These are phyloP conservation scores for Muschampia plurimacula DNA, from an alignment of 2,888 invertebrate species.

Conservation along the genomic window DNA sequence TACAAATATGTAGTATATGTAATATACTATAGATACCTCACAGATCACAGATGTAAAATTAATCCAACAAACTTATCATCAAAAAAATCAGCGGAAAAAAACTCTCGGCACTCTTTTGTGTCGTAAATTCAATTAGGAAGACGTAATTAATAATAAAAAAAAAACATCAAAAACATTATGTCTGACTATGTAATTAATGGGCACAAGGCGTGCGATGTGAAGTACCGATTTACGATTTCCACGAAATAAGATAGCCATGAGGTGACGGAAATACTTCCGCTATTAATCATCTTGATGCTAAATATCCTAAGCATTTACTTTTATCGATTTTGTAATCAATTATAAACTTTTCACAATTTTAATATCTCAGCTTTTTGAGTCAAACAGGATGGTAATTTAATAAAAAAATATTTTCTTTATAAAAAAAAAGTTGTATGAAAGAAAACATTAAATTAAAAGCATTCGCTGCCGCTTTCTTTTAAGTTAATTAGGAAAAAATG, in stretches of 20 bases:
- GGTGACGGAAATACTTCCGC: conserved; percentile 46
- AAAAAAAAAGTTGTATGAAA: too few species aligned
- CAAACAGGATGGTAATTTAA: background rate
- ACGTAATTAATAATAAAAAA: background rate
- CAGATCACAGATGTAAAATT: too few species aligned
- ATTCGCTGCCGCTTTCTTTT: too few species aligned
- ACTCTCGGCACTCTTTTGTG: too few species aligned
- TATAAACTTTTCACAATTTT: conserved; percentile 16
- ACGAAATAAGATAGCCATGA: conserved; percentile 42
- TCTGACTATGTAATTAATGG: conserved; percentile 30
- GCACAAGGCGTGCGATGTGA: conserved; percentile 44
- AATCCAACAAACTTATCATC: too few species aligned
- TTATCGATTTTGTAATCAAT: conserved; percentile 36
- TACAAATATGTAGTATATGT: too few species aligned
- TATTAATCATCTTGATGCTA: conserved; percentile 44
- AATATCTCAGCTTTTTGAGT: background rate
- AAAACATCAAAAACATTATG: background rate
- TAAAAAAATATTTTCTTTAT: conserved; percentile 2
- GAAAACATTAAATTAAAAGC: too few species aligned
- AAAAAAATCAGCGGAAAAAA: too few species aligned
- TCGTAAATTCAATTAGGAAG: too few species aligned
- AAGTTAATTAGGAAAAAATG: too few species aligned
- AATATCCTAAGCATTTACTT: conserved; percentile 33
- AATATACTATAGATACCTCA: too few species aligned
- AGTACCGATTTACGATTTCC: conserved; percentile 34